These are phyloP conservation scores for Monodelphis domestica DNA, from an alignment of 2,797 vertebrate species.

Conservation along the genomic window DNA sequence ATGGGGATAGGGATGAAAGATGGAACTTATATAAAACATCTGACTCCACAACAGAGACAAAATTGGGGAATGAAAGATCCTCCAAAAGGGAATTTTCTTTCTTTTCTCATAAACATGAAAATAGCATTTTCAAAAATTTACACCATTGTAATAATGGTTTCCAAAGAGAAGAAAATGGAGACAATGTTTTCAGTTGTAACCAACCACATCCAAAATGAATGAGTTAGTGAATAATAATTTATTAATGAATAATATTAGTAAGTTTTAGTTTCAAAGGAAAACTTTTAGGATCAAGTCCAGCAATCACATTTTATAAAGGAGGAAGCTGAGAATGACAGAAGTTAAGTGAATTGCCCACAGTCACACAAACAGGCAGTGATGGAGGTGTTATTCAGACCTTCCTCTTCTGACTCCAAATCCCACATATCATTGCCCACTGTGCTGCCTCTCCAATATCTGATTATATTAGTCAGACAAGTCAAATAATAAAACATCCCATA, in stretches of 20 bases:
- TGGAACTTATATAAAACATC: background rate
- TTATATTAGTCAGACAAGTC: background rate
- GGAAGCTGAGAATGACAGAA: background rate
- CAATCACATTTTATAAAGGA: background rate
- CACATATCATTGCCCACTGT: background rate
- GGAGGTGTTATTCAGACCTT: background rate
- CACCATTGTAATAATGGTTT: background rate
- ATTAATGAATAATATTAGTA: no score
- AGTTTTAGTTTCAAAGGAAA: background rate
- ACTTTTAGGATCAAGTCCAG: background rate
- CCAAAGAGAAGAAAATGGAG: background rate
- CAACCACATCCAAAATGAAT: background rate
- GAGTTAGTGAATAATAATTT: background rate
- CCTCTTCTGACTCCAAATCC: background rate
- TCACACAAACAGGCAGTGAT: background rate
- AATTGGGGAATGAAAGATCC: background rate
- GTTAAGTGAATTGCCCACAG: background rate
- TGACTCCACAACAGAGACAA: background rate
- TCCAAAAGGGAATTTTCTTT: no score
- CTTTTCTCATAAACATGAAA: background rate
- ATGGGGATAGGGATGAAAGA: background rate
- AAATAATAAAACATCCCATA: background rate
- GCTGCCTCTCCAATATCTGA: background rate
- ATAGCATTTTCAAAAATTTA: background rate
- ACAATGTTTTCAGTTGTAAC: background rate